Base-by-base conservation (phyloP, 2,797 vertebrate species). In the Karalla daura region DNA sequence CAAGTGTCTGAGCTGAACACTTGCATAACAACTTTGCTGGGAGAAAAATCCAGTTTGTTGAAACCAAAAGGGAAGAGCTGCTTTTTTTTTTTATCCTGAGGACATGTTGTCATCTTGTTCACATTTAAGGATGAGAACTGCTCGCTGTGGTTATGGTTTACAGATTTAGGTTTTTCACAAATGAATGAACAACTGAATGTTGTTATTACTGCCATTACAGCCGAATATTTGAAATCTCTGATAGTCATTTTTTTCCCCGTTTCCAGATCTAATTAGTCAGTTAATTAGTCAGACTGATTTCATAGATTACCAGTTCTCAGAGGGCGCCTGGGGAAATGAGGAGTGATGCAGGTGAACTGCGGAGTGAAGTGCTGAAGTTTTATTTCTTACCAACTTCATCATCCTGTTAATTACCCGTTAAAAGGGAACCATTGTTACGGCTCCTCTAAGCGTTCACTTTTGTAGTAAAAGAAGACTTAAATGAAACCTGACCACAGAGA, bases 11-110 rank as follows among this genome's bases (percentile, higher is more conserved):
- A 83, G 81, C 51, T 64, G 71, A 87, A 76, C 76, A 79, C 78
- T 88, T 80, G 76, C 72, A 86, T 86, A 87, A 88, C 74, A 86
- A 80, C 63, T 78, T 79, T 62, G 74, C 78, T 23, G 56, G 74
- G 61, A 36, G 68, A 74, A 69, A 84, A 81, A 76, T 63, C 28
- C 18, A 3, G 58, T 61, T 72, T 2, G 3, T 58, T 52, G 46
- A 63, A 82, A 75, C 37, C 75, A 58, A 76, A 65, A 72, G 39
- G 62, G 56, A 75, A 53, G 81, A 54, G 15, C 45, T 14, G 49
- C 20, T 74, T 59, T 72, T 76, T 73, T 61, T 72, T 30, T 30
- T 73, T 58, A 68, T 28, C 47, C 33, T 30, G 18, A 70, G 80
- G 78, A 76, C 81, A 84, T 85, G 62, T 77, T 71, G 73, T 86